Evolutionary conservation across 2,113 vertebrate genomes (phyloP).

Genomic region (Ascaphus truei): DNA sequence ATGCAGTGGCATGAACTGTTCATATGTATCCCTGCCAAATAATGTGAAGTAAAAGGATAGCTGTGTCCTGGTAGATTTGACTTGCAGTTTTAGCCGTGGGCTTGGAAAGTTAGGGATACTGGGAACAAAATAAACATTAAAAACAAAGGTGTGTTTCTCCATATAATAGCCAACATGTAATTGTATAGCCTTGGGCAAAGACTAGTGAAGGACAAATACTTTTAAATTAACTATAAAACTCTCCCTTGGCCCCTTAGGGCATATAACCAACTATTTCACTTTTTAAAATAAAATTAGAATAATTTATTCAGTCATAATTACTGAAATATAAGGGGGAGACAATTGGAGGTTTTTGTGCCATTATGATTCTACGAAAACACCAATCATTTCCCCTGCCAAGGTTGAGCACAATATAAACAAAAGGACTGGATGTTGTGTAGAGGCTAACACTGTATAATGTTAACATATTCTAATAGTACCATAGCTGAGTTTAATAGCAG

Average conservation of each 20-base stretch:
- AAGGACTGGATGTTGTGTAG: too few species aligned
- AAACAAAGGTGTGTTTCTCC: conserved; percentile 38
- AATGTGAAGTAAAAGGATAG: neutral
- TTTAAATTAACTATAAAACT: conserved; percentile 28
- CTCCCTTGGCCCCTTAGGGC: conserved; percentile 32
- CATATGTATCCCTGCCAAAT: conserved; percentile 28
- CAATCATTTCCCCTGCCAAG: neutral
- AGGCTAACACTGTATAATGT: too few species aligned
- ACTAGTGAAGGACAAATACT: conserved; percentile 43
- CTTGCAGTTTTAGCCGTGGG: conserved; percentile 37
- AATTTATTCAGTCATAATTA: neutral
- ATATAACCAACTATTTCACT: neutral
- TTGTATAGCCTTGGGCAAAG: conserved; percentile 46
- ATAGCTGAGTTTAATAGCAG: neutral
- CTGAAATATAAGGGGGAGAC: neutral
- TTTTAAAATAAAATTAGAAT: neutral
- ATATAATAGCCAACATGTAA: conserved; percentile 19
- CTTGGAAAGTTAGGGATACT: conserved; percentile 40
- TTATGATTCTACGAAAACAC: neutral
- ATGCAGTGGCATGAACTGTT: neutral
- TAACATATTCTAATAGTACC: too few species aligned
- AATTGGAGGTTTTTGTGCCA: neutral
- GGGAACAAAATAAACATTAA: conserved; percentile 51
- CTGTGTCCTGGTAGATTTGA: conserved; percentile 7
- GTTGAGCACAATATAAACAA: neutral